Percentiles rank a stretch among this genome's conserved stretches.
Evolutionary conservation across 2,888 invertebrate species (phyloP).

Genomic region (Hybos culiciformis): DNA sequence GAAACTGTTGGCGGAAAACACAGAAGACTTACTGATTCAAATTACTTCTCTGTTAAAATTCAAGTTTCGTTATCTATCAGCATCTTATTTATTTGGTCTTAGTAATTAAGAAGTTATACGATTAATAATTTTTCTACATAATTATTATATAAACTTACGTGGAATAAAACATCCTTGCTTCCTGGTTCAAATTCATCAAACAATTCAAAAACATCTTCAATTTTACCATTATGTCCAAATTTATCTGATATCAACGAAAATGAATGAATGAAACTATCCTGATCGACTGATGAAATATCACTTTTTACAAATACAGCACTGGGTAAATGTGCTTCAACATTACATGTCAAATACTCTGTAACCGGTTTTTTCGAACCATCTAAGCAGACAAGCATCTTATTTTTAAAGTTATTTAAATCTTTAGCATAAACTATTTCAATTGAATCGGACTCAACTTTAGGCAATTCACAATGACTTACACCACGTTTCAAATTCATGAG

Average conservation of each 20-base stretch:
- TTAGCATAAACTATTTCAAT: constrained; percentile 26
- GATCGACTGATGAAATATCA: constrained; percentile 24
- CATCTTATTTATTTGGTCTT: background rate
- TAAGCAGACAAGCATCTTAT: constrained; percentile 29
- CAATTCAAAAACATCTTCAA: constrained; percentile 31
- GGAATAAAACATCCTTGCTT: constrained; percentile 27
- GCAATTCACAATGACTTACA: constrained; percentile 22
- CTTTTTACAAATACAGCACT: constrained; percentile 25
- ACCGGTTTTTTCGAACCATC: constrained; percentile 27
- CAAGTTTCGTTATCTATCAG: too few species aligned
- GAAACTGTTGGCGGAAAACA: too few species aligned
- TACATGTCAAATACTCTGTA: constrained; percentile 27
- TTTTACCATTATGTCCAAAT: constrained; percentile 26
- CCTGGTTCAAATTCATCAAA: constrained; percentile 28
- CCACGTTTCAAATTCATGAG: constrained; percentile 27
- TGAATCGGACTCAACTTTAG: constrained; percentile 19
- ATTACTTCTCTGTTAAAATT: too few species aligned
- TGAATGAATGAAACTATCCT: constrained; percentile 30
- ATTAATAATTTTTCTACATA: background rate
- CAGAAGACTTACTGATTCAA: too few species aligned
- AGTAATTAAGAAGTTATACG: background rate
- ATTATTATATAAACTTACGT: constrained; percentile 21
- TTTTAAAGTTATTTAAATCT: constrained; percentile 25
- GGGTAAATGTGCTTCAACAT: constrained; percentile 29
- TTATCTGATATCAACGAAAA: constrained; percentile 26